These are phyloP conservation scores for Perizoma affinitatum DNA, from an alignment of 2,888 invertebrate species.

Conservation along the genomic window DNA sequence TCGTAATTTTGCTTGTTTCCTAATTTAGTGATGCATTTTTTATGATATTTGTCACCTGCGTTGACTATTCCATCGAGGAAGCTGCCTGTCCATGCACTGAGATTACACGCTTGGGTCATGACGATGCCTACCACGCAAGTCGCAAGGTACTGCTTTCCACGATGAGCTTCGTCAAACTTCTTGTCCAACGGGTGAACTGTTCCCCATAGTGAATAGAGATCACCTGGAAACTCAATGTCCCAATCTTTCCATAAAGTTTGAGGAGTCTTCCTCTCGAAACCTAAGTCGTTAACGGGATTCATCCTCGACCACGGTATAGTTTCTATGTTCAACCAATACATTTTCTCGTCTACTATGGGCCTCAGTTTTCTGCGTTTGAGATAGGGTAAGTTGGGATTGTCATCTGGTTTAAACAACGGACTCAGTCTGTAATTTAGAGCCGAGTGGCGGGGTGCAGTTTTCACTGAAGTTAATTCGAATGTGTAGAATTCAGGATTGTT, in stretches of 20 bases:
- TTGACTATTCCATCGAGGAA: conserved; percentile 86
- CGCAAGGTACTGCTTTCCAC: conserved; percentile 86
- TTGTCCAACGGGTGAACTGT: conserved; percentile 85
- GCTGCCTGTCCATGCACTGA: conserved; percentile 86
- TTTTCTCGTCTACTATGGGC: conserved; percentile 74
- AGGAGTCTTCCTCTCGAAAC: conserved; percentile 62
- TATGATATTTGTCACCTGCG: conserved; percentile 84
- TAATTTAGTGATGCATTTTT: conserved; percentile 75
- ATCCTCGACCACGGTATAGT: conserved; percentile 72
- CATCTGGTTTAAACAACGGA: conserved; percentile 71
- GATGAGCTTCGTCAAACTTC: conserved; percentile 78
- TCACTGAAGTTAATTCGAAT: conserved; percentile 83
- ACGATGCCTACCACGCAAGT: conserved; percentile 84
- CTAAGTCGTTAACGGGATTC: conserved; percentile 65
- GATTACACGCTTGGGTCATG: conserved; percentile 83
- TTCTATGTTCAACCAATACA: conserved; percentile 76
- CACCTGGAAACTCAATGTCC: conserved; percentile 87
- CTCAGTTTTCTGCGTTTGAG: conserved; percentile 58
- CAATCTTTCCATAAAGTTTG: conserved; percentile 85
- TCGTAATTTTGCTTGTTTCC: conserved; percentile 79
- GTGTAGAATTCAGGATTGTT: conserved; percentile 79
- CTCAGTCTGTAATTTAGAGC: conserved; percentile 72
- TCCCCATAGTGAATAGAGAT: conserved; percentile 88
- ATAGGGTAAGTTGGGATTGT: conserved; percentile 68
- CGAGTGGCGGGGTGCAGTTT: conserved; percentile 77